Conservation (phyloP, 2,888 invertebrate species). For the Chrysodeixis includens region DNA sequence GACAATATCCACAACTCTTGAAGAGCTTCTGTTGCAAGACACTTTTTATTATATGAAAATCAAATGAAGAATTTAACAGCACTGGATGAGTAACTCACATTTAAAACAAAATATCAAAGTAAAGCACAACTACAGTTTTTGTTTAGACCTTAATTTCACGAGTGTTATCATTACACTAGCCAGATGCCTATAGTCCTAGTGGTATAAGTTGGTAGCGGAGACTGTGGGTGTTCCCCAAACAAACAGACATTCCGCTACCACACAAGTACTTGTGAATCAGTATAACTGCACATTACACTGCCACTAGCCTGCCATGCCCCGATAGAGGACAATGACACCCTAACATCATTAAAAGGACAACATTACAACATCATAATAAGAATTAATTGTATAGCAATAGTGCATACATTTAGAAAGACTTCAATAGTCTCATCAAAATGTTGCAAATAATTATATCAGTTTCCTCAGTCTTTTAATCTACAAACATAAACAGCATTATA, state of each 20-base stretch:
- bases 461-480: no score
- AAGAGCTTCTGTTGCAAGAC: no score
- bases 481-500: not conserved
- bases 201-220: not conserved
- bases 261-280: constrained; percentile 10
- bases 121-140: no score
- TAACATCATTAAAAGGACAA: constrained; percentile 10
- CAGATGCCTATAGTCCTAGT: not conserved
- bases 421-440: no score
- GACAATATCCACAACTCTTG: no score
- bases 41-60: no score
- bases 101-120: no score
- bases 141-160: not conserved
- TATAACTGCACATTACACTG: constrained; percentile 31
- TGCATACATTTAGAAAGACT: no score
- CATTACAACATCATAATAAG: not conserved
- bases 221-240: constrained; percentile 21
- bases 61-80: no score
- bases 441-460: no score
- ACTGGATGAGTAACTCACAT: no score
- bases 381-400: not conserved
- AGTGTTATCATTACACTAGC: not conserved
- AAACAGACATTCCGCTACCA: constrained; percentile 15
- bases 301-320: not conserved
- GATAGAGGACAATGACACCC: constrained; percentile 7